Base-by-base conservation (phyloP, 1,140 invertebrate genomes). In the Plodia interpunctella region DNA sequence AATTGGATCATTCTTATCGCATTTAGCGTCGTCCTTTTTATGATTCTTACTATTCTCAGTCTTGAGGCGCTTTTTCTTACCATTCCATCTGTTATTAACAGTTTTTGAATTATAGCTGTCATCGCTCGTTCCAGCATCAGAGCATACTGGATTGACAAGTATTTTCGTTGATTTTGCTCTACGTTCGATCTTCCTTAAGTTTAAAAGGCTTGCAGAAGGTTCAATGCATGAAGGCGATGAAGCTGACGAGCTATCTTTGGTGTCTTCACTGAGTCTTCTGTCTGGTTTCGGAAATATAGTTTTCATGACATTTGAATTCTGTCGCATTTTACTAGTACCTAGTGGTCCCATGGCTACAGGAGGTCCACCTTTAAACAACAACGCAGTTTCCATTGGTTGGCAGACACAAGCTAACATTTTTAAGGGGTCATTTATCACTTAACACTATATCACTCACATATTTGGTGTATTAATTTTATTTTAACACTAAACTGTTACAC, bases 321-420 rank as follows among this genome's bases (percentile, higher is more conserved):
- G 73, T 20, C 81, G 74, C 55, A 73, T 62, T 76, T 80, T 80
- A 56, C 70, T 76, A 8, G 82, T 74, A 57, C 86, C 77, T 10
- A 90, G 77, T 70, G 88, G 88, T 55, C 88, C 88, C 81, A 90
- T 83, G 57, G 78, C 72, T 54, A 90, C 70, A 30, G 88, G 83
- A 66, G 86, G 80, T 68, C 88, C 88, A 67, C 88, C 90, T 77
- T 88, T 90, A 68, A 88, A 90, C 50, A 90, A 75, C 68, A 91
- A 74, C 18, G 85, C 87, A 53, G 88, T 90, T 69, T 92, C 92
- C 59, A 89, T 87, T 56, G 91, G 91, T 77, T 92, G 92, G 79
- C 91, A 92, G 63, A 92, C 92, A 83, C 92, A 92, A 68, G 91
- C 91, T 87, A 92, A 81, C 92, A 92, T 92, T 80, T 87, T 89